A percentile compares a stretch with the other conserved stretches of the same genome.
Evolutionary conservation across 1,140 invertebrate species (phyloP).

Genomic region (Orchesella cincta): DNA sequence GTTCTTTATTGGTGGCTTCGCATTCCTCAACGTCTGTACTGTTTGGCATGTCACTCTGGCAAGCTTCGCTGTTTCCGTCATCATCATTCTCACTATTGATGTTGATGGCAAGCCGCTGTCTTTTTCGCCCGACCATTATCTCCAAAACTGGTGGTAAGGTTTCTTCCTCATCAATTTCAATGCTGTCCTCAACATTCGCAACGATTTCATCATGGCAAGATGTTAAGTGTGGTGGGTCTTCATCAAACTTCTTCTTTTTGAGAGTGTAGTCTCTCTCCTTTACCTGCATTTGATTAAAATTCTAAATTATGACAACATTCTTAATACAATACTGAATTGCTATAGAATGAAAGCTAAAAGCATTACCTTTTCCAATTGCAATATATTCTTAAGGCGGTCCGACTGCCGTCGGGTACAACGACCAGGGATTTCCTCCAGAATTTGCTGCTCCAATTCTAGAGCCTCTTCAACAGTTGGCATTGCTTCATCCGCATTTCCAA

Average conservation of each 20-base stretch:
- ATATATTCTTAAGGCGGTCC: neutral
- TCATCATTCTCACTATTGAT: neutral
- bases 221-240: neutral
- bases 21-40: neutral
- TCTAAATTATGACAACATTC: neutral
- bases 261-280: constrained; percentile 12
- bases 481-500: neutral
- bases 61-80: neutral
- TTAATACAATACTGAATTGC: neutral
- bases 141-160: neutral
- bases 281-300: neutral
- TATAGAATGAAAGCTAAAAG: no score
- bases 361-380: neutral
- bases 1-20: neutral
- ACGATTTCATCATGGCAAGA: neutral
- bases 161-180: neutral
- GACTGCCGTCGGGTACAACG: constrained; percentile 1
- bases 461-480: neutral
- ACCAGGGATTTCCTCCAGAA: neutral
- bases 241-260: neutral
- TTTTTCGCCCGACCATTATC: neutral
- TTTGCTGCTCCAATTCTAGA: neutral
- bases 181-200: neutral
- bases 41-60: neutral
- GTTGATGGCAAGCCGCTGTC: neutral